These are phyloP conservation scores for Drosophila parabipectinata DNA, from an alignment of 1,140 invertebrate genomes.

Conservation along the genomic window DNA sequence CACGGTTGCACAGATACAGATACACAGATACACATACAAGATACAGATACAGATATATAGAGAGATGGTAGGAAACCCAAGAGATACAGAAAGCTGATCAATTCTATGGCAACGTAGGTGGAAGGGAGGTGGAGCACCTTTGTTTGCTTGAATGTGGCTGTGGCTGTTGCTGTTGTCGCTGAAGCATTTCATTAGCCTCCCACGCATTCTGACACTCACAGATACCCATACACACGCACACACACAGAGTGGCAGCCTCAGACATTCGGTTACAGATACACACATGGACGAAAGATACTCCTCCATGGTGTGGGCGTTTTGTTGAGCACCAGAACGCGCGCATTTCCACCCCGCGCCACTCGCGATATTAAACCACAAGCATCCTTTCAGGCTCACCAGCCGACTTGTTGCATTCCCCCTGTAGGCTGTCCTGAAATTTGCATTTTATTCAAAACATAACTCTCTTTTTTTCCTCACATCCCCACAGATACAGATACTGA, in stretches of 20 bases:
- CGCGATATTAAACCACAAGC: constrained; percentile 18
- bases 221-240: constrained; percentile 2
- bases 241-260: not conserved
- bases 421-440: constrained; percentile 15
- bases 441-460: not conserved
- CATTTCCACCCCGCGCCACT: constrained; percentile 36
- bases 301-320: constrained; percentile 61
- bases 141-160: constrained; percentile 22
- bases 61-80: constrained; percentile 7
- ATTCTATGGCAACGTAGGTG: constrained; percentile 35
- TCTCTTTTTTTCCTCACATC: constrained; percentile 24
- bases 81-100: constrained; percentile 59
- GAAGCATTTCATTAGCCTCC: constrained; percentile 81
- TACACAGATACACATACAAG: constrained; percentile 16
- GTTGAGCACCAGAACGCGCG: constrained; percentile 61
- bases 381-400: no score
- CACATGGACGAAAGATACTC: constrained; percentile 19
- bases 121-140: constrained; percentile 14
- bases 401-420: constrained; percentile 45
- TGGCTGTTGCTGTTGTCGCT: constrained; percentile 69
- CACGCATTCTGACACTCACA: constrained; percentile 63
- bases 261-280: constrained; percentile 25
- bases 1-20: constrained; percentile 24
- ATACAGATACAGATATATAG: constrained; percentile 29
- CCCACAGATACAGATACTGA: not conserved